Conservation (phyloP, 2,888 invertebrate genomes). For the Drosophila kuntzei region DNA sequence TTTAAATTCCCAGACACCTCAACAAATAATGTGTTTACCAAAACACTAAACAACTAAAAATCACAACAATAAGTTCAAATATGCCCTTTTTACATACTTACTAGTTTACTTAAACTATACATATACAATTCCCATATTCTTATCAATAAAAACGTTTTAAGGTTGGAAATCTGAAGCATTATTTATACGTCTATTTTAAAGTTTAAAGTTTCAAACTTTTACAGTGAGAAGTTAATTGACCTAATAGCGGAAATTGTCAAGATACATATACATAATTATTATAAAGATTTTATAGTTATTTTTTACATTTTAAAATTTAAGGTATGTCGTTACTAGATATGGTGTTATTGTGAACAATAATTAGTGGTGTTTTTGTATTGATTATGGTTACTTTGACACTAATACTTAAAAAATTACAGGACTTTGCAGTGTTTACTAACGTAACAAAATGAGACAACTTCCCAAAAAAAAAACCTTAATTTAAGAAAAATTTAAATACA, state of each 20-base stretch:
- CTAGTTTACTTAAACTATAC: not conserved
- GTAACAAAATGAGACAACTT: not conserved
- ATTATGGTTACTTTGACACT: not conserved
- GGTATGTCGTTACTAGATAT: not conserved
- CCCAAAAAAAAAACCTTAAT: not conserved
- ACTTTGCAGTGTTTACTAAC: not conserved
- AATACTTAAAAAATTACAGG: not conserved
- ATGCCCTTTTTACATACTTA: not conserved
- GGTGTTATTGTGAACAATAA: not conserved
- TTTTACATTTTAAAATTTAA: not conserved
- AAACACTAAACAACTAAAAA: not conserved
- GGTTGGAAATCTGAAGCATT: not conserved
- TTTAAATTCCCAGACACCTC: conserved; percentile 7
- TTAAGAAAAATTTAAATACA: not conserved
- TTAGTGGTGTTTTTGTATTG: not conserved
- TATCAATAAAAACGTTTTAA: not conserved
- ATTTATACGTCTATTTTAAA: not conserved
- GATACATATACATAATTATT: too few relatives aligned
- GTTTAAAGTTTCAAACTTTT: too few relatives aligned
- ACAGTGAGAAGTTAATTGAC: too few relatives aligned
- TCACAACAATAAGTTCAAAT: not conserved
- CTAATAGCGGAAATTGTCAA: too few relatives aligned
- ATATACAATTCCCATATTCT: not conserved
- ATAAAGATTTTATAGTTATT: too few relatives aligned
- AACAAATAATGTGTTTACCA: conserved; percentile 1